A percentile compares a stretch with the other conserved stretches of the same genome.
Conservation (phyloP, 2,113 vertebrate species). For the Antigone vipio region DNA sequence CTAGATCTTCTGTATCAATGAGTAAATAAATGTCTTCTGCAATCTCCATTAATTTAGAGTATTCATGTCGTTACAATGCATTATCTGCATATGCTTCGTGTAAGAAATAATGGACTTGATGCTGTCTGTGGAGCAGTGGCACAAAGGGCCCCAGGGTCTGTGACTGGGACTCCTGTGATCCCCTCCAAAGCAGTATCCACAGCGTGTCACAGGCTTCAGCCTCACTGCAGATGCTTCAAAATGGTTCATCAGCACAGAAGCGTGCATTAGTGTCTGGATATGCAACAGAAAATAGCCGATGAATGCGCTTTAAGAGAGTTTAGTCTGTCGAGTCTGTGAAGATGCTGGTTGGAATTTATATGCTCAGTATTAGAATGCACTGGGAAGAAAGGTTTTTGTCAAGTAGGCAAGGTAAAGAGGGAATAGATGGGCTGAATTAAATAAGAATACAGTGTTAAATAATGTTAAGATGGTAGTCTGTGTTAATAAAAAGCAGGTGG, state of each 20-base stretch:
- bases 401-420: not conserved
- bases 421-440: not conserved
- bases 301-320: not conserved
- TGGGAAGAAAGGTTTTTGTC: not conserved
- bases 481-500: slow-evolving; percentile 21
- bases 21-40: not conserved
- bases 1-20: not conserved
- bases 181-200: not conserved
- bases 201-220: not conserved
- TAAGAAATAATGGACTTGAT: not conserved
- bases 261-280: not conserved
- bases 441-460: not conserved
- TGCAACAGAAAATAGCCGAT: not conserved
- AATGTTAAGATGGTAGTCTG: not conserved
- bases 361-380: not conserved
- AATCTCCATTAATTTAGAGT: not conserved
- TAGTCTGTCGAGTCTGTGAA: not conserved
- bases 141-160: not conserved
- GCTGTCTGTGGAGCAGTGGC: not conserved
- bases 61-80: not conserved
- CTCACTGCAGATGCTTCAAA: not conserved
- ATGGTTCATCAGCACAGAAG: not conserved
- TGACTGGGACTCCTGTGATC: not conserved
- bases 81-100: not conserved
- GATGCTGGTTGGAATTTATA: not conserved